These are phyloP conservation scores for Physella acuta DNA, from an alignment of 1,140 invertebrate species.

Conservation along the genomic window DNA sequence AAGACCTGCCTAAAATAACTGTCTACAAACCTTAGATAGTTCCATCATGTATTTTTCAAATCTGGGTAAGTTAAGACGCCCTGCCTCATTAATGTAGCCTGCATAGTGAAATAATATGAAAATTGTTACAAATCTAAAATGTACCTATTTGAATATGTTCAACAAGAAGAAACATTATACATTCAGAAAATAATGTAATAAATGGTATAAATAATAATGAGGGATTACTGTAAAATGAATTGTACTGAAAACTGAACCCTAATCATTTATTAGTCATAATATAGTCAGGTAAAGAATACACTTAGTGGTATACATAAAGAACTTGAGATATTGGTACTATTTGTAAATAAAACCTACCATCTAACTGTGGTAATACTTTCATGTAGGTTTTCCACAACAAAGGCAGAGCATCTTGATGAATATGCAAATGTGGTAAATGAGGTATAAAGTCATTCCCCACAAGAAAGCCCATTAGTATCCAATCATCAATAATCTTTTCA, in stretches of 20 bases:
- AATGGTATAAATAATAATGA: too few species aligned
- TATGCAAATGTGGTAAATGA: conserved; percentile 89
- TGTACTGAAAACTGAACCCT: too few species aligned
- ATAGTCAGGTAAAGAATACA: background rate
- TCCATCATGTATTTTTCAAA: conserved; percentile 84
- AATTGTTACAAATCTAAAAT: too few species aligned
- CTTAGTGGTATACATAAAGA: background rate
- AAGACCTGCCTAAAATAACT: too few species aligned
- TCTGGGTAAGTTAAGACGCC: conserved; percentile 78
- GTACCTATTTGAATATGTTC: too few species aligned
- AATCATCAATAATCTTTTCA: conserved; percentile 77
- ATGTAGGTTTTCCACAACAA: conserved; percentile 87
- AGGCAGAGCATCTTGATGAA: conserved; percentile 83
- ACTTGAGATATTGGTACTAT: too few species aligned
- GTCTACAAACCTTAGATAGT: conserved; percentile 54
- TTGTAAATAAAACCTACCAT: conserved; percentile 66
- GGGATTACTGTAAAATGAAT: too few species aligned
- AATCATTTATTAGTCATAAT: background rate
- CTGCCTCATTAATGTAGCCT: conserved; percentile 92
- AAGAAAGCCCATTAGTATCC: conserved; percentile 90
- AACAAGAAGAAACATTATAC: too few species aligned
- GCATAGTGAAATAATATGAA: conserved; percentile 36
- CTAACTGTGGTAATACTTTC: conserved; percentile 78
- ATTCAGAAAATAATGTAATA: too few species aligned
- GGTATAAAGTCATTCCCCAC: conserved; percentile 98